A percentile compares a stretch with the other conserved stretches of the same genome.
Conservation (phyloP, 2,888 invertebrate genomes). For the Eupithecia inturbata region DNA sequence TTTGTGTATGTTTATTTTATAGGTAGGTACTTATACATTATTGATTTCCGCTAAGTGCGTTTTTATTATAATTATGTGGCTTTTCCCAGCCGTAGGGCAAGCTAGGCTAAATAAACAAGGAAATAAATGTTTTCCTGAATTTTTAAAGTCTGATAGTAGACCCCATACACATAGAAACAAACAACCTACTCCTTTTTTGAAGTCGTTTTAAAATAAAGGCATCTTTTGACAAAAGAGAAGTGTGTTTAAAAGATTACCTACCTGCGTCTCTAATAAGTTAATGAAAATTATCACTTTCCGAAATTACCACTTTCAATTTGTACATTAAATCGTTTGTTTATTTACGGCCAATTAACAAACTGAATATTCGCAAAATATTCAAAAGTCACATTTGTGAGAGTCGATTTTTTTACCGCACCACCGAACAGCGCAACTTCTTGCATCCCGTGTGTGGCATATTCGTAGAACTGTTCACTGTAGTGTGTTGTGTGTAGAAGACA, state of each 20-base stretch:
- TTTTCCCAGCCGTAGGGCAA: background rate
- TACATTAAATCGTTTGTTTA: background rate
- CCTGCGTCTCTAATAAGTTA: background rate
- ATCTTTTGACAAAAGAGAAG: background rate
- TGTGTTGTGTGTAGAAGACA: slow-evolving; percentile 17
- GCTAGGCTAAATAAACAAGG: background rate
- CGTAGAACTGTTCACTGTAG: background rate
- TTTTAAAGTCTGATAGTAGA: too few species aligned
- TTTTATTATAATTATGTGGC: background rate
- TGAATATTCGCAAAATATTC: background rate
- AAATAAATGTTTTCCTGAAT: background rate
- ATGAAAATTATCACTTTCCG: background rate
- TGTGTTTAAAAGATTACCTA: background rate
- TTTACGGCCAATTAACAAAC: background rate
- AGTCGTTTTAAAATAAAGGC: background rate
- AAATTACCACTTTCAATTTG: background rate
- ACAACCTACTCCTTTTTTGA: too few species aligned
- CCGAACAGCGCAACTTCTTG: background rate
- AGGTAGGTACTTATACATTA: background rate
- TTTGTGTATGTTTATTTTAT: background rate
- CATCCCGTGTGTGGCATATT: background rate
- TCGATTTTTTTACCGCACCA: background rate
- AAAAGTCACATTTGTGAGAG: background rate
- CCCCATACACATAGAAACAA: too few species aligned
- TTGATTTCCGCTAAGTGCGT: background rate